phyloP scores from a whole-genome alignment of 64 coral and sea anemone species.

The Acropora yongei region DNA sequence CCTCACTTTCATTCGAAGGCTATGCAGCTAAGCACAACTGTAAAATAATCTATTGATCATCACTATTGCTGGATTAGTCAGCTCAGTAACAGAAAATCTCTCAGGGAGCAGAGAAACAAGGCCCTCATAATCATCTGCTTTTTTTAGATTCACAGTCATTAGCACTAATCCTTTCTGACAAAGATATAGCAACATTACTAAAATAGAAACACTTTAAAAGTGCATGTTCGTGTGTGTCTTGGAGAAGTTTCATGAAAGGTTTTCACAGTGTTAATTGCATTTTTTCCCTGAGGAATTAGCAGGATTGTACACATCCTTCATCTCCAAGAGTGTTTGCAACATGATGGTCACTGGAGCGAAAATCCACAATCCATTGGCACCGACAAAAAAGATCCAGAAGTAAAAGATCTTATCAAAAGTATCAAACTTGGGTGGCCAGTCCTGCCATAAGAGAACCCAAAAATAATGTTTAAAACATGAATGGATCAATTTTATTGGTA shows the following conservation, averaged over 20 bases:
- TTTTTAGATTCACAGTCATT: too few relatives aligned
- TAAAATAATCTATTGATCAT: too few relatives aligned
- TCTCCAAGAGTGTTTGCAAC: slow-evolving; percentile 54
- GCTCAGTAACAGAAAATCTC: too few relatives aligned
- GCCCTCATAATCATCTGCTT: too few relatives aligned
- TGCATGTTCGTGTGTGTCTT: too few relatives aligned
- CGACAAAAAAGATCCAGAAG: slow-evolving; percentile 95
- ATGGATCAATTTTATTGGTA: not conserved
- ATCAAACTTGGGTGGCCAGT: slow-evolving; percentile 85
- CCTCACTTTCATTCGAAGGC: too few relatives aligned
- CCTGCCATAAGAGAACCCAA: slow-evolving; percentile 18
- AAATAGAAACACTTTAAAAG: too few relatives aligned
- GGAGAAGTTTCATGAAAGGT: not conserved
- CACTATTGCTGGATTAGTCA: too few relatives aligned
- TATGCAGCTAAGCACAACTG: too few relatives aligned
- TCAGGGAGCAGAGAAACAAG: too few relatives aligned
- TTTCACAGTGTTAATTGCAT: not conserved
- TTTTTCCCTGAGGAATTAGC: not conserved
- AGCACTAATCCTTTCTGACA: too few relatives aligned
- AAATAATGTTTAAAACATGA: not conserved
- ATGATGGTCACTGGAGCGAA: slow-evolving; percentile 69
- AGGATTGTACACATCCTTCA: slow-evolving; percentile 57
- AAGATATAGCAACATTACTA: too few relatives aligned
- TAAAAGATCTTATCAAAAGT: slow-evolving; percentile 87
- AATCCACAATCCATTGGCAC: slow-evolving; percentile 78